Base-by-base conservation (phyloP, 2,113 vertebrate species). In the Lanius ludovicianus region DNA sequence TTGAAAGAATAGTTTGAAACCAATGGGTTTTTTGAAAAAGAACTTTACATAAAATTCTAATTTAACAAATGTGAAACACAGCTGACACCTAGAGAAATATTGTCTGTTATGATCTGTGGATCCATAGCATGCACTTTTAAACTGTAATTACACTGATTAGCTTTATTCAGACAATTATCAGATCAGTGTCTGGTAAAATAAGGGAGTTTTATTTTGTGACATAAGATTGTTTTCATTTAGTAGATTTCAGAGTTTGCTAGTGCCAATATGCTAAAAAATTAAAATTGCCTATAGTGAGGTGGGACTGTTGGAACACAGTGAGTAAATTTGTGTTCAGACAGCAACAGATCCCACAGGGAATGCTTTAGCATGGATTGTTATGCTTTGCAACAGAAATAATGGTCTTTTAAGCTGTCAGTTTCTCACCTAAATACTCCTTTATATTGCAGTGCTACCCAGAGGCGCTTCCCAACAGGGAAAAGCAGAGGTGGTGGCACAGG, bases 91-190 rank as follows among this genome's bases (percentile, higher is more conserved):
- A 59, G 47, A 79, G 42, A 82, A 42, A 13, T 55, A 49, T 68
- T 85, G 77, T 74, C 67, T 89, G 35, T 56, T 77, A 17, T 62
- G 69, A 95, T 75, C 47, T 76, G 59, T 47, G 41, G 35, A 60
- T 77, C 55, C 27, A 56, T 47, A 93, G 60, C 28, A 9, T 47
- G 49, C 19, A 60, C 82, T 88, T 90, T n/a, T 59, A 63, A 90
- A 90, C 76, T 39, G 22, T 68, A 84, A 94, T 96, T 94, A 86
- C 28, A 75, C 64, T 90, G 68, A 93, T 95, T 68, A 85, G 52
- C 49, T 91, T 91, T 70, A 93, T 85, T 93, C 71, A 80, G 85
- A 30, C 7, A 2, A 49, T 87, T 79, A 91, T 80, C 82, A 97
- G 63, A 94, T 91, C 57, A 73, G 25, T 50, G 70, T 56, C 78